Base-by-base conservation (phyloP, 1,140 invertebrate genomes). In the Holotrichia oblita region DNA sequence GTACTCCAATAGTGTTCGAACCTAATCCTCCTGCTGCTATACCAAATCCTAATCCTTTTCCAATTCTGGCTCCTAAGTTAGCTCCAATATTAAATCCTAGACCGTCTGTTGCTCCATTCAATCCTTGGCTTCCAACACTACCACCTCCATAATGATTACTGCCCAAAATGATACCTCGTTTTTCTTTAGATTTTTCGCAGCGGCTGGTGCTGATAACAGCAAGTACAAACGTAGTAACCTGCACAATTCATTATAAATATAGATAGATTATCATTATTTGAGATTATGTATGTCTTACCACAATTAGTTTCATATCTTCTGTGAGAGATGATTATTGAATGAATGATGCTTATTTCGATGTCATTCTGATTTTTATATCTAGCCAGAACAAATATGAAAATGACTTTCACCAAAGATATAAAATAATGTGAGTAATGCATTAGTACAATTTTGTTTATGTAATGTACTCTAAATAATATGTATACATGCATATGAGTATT, bases 211-310 rank as follows among this genome's bases (percentile, higher is more conserved):
- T 73, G 75, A 74, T 42, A 79, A 84, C 81, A 81, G 84, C 84
- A 72, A 85, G 78, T 34, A 85, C 10, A 24, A 82, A 24, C 27
- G 81, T 79, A 69, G 76, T 80, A 69, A 85, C 79, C 84, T 85
- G 77, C 17, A 77, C 81, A 79, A 34, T 17, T 0, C 72, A 76
- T n/a, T n/a, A 72, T 77, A 61, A 24, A 75, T 59, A 72, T 22
- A 27, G 24, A 8, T 24, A 22, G 1, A 22, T 22, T 24, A 22
- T 7, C 22, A 6, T 72, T 7, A 72, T 72, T 40, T 8, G 22
- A 7, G 22, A n/a, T 72, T 72, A 69, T 69, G 10, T 69, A 34
- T 20, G 20, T 78, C 83, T 83, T 82, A 84, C 83, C 80, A 84
- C 48, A 80, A 84, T 81, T 61, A 81, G 81, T 77, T 81, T 83